Percentiles rank a stretch among this genome's conserved stretches.
phyloP scores from a whole-genome alignment of 2,797 vertebrate genomes.

The Lepidocolaptes lacrymiger region DNA sequence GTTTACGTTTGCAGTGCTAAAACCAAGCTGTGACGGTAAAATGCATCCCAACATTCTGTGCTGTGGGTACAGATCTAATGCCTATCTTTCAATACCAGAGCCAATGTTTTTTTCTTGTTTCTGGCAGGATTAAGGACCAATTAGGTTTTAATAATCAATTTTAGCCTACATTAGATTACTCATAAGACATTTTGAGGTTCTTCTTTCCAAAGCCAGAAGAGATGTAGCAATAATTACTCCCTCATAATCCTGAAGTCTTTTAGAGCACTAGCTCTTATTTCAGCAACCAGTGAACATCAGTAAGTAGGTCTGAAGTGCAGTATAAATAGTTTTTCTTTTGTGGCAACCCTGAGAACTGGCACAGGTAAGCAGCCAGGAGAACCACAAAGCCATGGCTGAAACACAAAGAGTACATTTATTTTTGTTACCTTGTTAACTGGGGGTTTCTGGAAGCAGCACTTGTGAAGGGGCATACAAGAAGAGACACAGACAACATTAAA shows the following conservation, averaged over 20 bases:
- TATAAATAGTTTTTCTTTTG: neutral
- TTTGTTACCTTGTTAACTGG: neutral
- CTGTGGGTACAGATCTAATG: neutral
- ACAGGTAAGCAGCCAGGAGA: neutral
- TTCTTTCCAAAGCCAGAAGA: neutral
- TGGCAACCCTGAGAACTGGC: neutral
- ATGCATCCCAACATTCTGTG: neutral
- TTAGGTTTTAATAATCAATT: neutral
- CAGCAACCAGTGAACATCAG: neutral
- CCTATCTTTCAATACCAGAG: neutral
- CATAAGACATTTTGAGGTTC: neutral
- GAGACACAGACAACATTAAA: rapidly evolving
- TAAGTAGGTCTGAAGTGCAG: neutral
- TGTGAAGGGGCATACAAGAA: rapidly evolving
- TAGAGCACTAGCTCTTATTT: neutral
- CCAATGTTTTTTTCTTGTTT: neutral
- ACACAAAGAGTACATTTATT: neutral
- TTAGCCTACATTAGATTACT: neutral
- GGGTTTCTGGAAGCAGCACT: rapidly evolving
- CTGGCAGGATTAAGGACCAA: neutral
- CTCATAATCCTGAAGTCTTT: neutral
- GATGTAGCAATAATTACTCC: neutral
- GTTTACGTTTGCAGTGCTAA: neutral
- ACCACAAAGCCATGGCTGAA: neutral
- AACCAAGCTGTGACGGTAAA: neutral